Conservation (phyloP, 1,140 invertebrate genomes). For the Chelonus insularis region DNA sequence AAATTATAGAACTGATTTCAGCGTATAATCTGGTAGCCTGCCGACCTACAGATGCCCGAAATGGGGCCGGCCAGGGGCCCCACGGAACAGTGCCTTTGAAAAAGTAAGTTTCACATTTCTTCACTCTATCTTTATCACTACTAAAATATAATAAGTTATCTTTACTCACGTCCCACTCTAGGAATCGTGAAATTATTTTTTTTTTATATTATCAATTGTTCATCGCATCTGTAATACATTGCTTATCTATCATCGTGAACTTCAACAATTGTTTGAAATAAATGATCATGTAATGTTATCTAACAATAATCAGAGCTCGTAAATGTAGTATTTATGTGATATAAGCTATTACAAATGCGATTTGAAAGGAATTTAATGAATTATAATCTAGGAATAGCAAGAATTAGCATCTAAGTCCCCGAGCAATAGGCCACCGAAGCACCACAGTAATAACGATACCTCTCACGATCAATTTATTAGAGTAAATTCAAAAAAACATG, state of each 20-base stretch:
- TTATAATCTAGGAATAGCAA: constrained; percentile 42
- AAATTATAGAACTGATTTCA: constrained; percentile 69
- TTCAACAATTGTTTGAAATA: neutral
- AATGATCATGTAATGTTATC: neutral
- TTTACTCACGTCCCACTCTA: constrained; percentile 6
- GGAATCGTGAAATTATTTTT: constrained; percentile 11
- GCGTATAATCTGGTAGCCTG: constrained; percentile 97
- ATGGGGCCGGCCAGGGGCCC: constrained; percentile 76
- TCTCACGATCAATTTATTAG: constrained; percentile 45
- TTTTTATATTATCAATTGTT: neutral
- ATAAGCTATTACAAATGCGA: constrained; percentile 5
- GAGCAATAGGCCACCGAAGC: constrained; percentile 50
- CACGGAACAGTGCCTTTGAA: constrained; percentile 97
- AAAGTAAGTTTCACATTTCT: constrained; percentile 76
- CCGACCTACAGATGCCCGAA: constrained; percentile 88
- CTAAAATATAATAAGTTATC: too few species aligned
- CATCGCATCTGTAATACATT: constrained; percentile 13
- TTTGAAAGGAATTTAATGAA: neutral
- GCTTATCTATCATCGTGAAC: neutral
- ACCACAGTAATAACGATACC: constrained; percentile 48
- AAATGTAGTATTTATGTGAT: too few species aligned
- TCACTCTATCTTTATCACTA: constrained; percentile 3
- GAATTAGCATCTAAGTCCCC: constrained; percentile 44
- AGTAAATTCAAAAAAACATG: constrained; percentile 19
- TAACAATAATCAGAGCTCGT: too few species aligned